phyloP scores from a whole-genome alignment of 2,113 vertebrate genomes.

The Brachionichthys hirsutus region DNA sequence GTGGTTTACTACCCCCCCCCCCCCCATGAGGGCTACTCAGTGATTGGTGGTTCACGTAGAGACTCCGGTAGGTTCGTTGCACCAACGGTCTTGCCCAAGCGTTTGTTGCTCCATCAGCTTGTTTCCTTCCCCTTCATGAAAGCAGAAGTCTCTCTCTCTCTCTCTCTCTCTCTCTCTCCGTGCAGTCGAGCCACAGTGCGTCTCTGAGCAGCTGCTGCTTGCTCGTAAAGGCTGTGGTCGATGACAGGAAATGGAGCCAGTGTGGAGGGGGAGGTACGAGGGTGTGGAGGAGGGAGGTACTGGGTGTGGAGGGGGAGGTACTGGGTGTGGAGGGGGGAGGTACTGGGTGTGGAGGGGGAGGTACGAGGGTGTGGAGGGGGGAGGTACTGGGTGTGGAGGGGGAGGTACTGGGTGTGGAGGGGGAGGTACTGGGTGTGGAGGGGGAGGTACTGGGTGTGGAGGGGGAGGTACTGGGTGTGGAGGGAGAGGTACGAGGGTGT shows the following conservation, averaged over 20 bases:
- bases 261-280: constrained; percentile 2
- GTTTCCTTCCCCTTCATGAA: constrained; percentile 14
- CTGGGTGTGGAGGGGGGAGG: no score
- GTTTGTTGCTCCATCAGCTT: constrained; percentile 30
- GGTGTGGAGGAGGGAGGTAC: no score
- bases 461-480: no score
- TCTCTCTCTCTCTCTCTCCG: constrained; percentile 12
- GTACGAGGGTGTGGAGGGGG: no score
- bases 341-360: constrained; percentile 15
- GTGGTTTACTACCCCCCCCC: no score
- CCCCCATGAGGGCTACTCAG: not conserved
- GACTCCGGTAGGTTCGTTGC: not conserved
- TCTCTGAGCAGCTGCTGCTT: constrained; percentile 13
- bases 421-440: constrained; percentile 21
- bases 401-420: no score
- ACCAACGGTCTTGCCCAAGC: constrained; percentile 17
- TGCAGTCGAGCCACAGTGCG: constrained; percentile 4
- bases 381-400: no score
- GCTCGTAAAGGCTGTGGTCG: constrained; percentile 51
- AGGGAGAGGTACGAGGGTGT: not conserved
- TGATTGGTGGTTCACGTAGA: not conserved
- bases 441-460: no score
- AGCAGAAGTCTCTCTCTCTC: constrained; percentile 43
- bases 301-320: no score
- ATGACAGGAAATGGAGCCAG: constrained; percentile 67